phyloP scores from a whole-genome alignment of 2,797 vertebrate genomes.

The Malacoctenus gilli region DNA sequence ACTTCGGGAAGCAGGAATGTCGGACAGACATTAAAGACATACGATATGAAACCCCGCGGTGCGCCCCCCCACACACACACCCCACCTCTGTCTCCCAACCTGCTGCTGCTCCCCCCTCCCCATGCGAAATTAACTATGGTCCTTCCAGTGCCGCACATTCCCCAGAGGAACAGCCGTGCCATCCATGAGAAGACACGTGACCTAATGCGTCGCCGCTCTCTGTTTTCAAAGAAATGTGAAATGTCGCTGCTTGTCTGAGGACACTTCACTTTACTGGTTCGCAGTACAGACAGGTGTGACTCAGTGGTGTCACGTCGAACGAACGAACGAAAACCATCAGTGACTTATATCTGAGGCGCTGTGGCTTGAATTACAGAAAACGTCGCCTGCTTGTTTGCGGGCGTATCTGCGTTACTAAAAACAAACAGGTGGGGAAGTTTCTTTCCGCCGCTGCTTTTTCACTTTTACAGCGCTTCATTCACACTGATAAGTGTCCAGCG shows the following conservation, averaged over 20 bases:
- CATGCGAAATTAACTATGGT: conserved; percentile 39
- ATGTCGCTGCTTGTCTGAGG: conserved; percentile 11
- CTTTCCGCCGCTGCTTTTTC: conserved; percentile 13
- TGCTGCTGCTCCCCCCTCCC: conserved; percentile 52
- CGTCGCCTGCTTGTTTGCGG: background rate
- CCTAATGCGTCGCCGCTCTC: conserved; percentile 23
- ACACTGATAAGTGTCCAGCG: conserved; percentile 50
- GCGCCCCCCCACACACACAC: conserved; percentile 30
- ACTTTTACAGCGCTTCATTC: conserved; percentile 54
- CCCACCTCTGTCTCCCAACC: conserved; percentile 13
- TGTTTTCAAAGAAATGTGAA: conserved; percentile 3
- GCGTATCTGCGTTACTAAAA: background rate
- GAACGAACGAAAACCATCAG: conserved; percentile 2
- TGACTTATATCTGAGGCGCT: conserved; percentile 5
- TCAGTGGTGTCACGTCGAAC: conserved; percentile 16
- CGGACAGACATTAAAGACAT: conserved; percentile 57
- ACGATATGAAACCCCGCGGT: conserved; percentile 46
- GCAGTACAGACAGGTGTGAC: conserved; percentile 4
- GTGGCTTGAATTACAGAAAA: conserved; percentile 24
- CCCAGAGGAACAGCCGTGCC: conserved; percentile 25
- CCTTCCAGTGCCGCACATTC: conserved; percentile 47
- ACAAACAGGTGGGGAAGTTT: too few relatives aligned
- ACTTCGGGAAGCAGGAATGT: conserved; percentile 55
- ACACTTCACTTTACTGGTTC: too few relatives aligned
- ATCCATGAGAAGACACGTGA: conserved; percentile 33